Base-by-base conservation (phyloP, 2,113 vertebrate species). In the Felis chaus region DNA sequence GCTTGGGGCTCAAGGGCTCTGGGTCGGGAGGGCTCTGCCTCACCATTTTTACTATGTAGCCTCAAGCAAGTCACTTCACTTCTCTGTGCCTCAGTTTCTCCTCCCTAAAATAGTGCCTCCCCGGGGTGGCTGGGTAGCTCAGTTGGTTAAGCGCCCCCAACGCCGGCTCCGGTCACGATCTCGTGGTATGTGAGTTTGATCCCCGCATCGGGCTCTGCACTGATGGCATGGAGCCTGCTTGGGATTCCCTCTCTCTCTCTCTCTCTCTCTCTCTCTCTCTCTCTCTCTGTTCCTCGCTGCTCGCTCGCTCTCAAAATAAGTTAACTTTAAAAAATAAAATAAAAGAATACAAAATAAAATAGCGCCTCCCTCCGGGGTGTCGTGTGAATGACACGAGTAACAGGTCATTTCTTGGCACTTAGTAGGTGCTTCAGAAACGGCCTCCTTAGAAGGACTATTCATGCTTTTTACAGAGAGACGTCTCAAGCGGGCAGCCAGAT, bases 401-500 rank as follows among this genome's bases (percentile, higher is more conserved):
- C 36, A 19, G n/a, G 10, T 13, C 36, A 71, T 8, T 23, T 27
- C 0, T 0, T 1, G 57, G 45, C 73, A 18, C 73, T 36, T 41
- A 25, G 16, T 31, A 53, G 41, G 63, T 11, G 53, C 66, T 66
- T 89, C n/a, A 1, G 6, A 12, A 25, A 7, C 1, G 6, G 65
- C 23, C 18, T 16, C 63, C 5, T 23, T 1, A 1, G 4, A 1
- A 23, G 3, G 14, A 14, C n/a, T 16, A 2, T 18, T 21, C 7
- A 0, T 27, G 7, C 4, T 48, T 13, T 45, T 55, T 9, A 19
- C 66, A 7, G 19, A 55, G 0, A 18, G 21, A 8, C 13, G 4
- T 27, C 41, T 15, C 1, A 1, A 16, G 4, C 0, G 1, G 0
- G 12, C 45, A 29, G 31, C 66, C n/a, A 1, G 3, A 0, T 14